Evolutionary conservation across 2,797 vertebrate genomes (phyloP).

Genomic region (Phataginus tetradactyla): DNA sequence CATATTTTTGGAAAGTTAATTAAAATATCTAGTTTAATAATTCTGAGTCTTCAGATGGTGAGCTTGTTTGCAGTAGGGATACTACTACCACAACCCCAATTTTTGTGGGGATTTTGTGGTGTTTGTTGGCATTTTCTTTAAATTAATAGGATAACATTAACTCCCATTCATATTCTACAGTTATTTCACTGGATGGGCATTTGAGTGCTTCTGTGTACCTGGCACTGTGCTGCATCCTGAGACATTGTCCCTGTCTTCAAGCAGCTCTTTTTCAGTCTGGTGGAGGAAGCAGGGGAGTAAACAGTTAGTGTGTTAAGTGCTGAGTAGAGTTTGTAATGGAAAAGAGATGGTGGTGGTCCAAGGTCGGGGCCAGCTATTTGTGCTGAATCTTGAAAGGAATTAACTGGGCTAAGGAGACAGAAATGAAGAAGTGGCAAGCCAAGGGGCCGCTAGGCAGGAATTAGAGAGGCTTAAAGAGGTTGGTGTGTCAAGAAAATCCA

Average conservation of each 20-base stretch:
- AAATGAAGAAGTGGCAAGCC: not conserved
- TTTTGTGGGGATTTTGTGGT: not conserved
- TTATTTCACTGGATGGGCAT: conserved; percentile 18
- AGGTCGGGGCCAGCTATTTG: not conserved
- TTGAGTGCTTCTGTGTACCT: not conserved
- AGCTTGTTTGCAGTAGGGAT: not conserved
- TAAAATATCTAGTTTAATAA: conserved; percentile 40
- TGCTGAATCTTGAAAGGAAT: not conserved
- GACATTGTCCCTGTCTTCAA: not conserved
- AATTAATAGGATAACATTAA: not conserved
- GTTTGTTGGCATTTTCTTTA: conserved; percentile 50
- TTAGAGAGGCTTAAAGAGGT: not conserved
- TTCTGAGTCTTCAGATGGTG: conserved; percentile 49
- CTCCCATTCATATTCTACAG: not conserved
- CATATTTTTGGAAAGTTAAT: conserved; percentile 56
- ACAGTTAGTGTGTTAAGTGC: not conserved
- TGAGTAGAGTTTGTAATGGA: not conserved
- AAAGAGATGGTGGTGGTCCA: not conserved
- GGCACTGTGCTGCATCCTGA: not conserved
- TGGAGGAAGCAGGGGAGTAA: not conserved
- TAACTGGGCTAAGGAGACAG: not conserved
- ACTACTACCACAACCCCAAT: not conserved
- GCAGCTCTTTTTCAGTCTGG: not conserved
- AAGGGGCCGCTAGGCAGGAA: not conserved
- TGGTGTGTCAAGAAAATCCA: not conserved